These are phyloP conservation scores for Phymanthus crucifer DNA, from an alignment of 92 coral and sea anemone species.

Conservation along the genomic window DNA sequence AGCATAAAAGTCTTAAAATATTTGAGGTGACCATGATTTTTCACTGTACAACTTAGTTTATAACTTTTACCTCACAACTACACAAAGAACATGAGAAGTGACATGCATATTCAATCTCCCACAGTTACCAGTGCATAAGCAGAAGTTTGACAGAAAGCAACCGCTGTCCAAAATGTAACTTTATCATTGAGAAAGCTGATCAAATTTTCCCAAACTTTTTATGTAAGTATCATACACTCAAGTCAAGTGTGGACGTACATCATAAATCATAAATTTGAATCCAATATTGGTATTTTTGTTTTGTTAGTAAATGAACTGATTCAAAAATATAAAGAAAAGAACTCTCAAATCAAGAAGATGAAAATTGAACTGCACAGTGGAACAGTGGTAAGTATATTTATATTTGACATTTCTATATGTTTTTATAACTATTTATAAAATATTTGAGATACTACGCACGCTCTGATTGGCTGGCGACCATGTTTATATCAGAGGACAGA, in stretches of 20 bases:
- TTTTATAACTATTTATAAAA: no score
- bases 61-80: no score
- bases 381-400: slow-evolving; percentile 33
- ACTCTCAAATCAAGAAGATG: slow-evolving; percentile 69
- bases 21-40: no score
- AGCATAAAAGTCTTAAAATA: no score
- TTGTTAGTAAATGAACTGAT: slow-evolving; percentile 87
- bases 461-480: no score
- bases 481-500: no score
- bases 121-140: slow-evolving; percentile 85
- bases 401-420: no score
- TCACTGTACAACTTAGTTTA: no score
- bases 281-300: background rate
- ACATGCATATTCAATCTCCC: slow-evolving; percentile 7
- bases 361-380: slow-evolving; percentile 57
- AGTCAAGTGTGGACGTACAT: no score
- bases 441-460: no score
- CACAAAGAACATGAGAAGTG: background rate
- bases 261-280: no score
- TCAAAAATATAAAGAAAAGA: slow-evolving; percentile 85
- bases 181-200: slow-evolving; percentile 94
- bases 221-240: slow-evolving; percentile 82
- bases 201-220: slow-evolving; percentile 94
- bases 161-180: slow-evolving; percentile 97
- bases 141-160: slow-evolving; percentile 93